Percentiles rank a stretch among this genome's conserved stretches.
Conservation (phyloP, 2,888 invertebrate genomes). For the Ormyrus thymus region DNA sequence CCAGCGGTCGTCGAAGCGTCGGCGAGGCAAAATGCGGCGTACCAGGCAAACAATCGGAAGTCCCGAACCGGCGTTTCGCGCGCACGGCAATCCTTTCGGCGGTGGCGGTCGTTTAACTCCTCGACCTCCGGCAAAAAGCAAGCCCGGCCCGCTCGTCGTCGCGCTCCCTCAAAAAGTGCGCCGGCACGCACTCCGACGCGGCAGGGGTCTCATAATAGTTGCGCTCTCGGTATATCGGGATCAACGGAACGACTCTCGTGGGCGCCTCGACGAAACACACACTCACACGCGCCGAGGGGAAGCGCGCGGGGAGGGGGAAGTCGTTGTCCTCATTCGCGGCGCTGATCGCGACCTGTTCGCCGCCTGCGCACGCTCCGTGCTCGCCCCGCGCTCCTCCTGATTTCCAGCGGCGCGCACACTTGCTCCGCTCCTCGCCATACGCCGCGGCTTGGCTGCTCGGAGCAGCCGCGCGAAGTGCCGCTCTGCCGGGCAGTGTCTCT, state of each 20-base stretch:
- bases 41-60: background rate
- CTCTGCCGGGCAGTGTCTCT: too few species aligned
- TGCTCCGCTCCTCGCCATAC: too few species aligned
- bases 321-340: slow-evolving; percentile 58
- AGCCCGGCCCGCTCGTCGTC: background rate
- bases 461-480: too few species aligned
- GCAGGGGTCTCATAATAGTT: background rate
- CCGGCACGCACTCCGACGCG: background rate
- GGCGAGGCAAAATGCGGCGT: background rate
- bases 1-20: too few species aligned
- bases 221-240: background rate
- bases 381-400: background rate
- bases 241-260: background rate
- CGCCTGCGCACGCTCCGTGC: slow-evolving; percentile 24
- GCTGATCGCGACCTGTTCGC: slow-evolving; percentile 57
- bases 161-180: background rate
- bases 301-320: slow-evolving; percentile 42
- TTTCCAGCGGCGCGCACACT: too few species aligned
- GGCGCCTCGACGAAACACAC: background rate
- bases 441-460: too few species aligned
- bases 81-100: slow-evolving; percentile 2
- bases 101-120: slow-evolving; percentile 31
- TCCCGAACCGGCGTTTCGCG: background rate
- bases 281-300: background rate
- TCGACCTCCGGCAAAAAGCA: slow-evolving; percentile 30